Evolutionary conservation across 1,140 invertebrate genomes (phyloP).

Genomic region (Asobara japonica): DNA sequence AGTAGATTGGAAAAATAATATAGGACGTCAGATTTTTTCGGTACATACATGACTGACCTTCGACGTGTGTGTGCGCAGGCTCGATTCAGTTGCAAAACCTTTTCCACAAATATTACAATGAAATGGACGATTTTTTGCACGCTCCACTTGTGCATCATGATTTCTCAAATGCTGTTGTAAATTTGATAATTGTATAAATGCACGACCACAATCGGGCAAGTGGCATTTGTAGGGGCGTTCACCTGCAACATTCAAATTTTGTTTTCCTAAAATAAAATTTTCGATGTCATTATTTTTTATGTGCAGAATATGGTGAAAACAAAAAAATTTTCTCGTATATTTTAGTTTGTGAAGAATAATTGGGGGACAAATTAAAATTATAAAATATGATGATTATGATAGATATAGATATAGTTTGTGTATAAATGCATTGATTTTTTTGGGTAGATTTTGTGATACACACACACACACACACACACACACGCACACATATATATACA

Average conservation of each 20-base stretch:
- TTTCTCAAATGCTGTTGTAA: constrained; percentile 96
- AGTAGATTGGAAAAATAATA: too few relatives aligned
- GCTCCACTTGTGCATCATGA: constrained; percentile 94
- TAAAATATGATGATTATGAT: too few relatives aligned
- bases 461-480: too few relatives aligned
- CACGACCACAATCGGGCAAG: constrained; percentile 92
- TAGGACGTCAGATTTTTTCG: constrained; percentile 66
- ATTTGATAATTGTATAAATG: constrained; percentile 97
- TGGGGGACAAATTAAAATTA: too few relatives aligned
- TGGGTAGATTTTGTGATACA: too few relatives aligned
- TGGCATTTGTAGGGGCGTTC: constrained; percentile 97
- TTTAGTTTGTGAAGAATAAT: too few relatives aligned
- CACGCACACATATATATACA: too few relatives aligned
- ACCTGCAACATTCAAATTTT: constrained; percentile 74
- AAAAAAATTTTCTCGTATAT: not conserved
- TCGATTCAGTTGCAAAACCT: constrained; percentile 95
- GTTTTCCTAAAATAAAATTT: constrained; percentile 16
- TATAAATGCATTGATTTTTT: too few relatives aligned
- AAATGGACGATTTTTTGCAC: constrained; percentile 93
- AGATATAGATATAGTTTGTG: too few relatives aligned
- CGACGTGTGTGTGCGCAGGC: constrained; percentile 92
- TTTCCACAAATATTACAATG: constrained; percentile 97
- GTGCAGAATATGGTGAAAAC: not conserved
- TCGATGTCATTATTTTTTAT: not conserved
- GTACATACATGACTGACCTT: constrained; percentile 89